phyloP scores from a whole-genome alignment of 2,113 vertebrate species.

The Murina feae region DNA sequence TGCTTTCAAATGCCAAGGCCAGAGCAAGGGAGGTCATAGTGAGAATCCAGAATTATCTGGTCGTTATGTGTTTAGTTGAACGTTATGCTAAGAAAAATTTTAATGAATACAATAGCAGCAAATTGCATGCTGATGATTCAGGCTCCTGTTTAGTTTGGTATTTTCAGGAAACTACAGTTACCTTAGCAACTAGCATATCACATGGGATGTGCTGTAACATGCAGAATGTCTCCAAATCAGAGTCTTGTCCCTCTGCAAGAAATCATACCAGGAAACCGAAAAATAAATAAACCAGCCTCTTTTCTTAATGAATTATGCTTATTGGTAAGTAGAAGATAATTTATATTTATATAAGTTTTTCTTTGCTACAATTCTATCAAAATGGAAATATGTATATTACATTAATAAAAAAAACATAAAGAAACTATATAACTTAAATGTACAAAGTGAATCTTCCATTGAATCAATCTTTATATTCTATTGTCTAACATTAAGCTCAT shows the following conservation, averaged over 20 bases:
- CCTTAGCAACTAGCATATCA: conserved; percentile 68
- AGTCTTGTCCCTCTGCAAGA: conserved; percentile 23
- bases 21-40: neutral
- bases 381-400: neutral
- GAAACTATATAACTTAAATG: neutral
- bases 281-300: conserved; percentile 10
- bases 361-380: neutral
- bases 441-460: neutral
- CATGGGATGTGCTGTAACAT: neutral
- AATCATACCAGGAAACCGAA: conserved; percentile 19
- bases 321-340: neutral
- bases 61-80: conserved; percentile 41
- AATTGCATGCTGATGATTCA: conserved; percentile 63
- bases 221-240: conserved; percentile 38
- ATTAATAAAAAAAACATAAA: neutral
- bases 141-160: conserved; percentile 54
- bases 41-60: neutral
- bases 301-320: neutral
- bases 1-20: neutral
- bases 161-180: conserved; percentile 70
- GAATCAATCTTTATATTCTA: neutral
- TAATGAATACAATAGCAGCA: conserved; percentile 37
- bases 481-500: neutral
- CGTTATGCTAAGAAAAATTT: conserved; percentile 48
- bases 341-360: conserved; percentile 24